Percentiles rank a stretch among this genome's conserved stretches.
Evolutionary conservation across 2,888 invertebrate genomes (phyloP).

Genomic region (Tetragonisca angustula): DNA sequence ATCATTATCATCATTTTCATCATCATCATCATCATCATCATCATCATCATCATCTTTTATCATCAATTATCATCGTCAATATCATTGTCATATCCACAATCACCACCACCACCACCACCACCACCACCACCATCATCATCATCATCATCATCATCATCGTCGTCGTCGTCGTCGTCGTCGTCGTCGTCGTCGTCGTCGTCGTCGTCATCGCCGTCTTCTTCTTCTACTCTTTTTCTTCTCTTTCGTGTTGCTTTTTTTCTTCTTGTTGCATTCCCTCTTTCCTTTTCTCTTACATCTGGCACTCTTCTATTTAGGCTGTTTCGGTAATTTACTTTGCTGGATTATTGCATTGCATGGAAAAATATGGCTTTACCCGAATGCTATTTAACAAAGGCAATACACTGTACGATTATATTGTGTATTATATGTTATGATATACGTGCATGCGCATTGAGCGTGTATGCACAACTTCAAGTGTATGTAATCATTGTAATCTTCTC

Average conservation of each 20-base stretch:
- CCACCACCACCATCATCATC: background rate
- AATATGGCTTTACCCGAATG: conserved; percentile 84
- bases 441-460: background rate
- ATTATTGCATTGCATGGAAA: conserved; percentile 84
- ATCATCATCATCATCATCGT: background rate
- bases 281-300: conserved; percentile 69
- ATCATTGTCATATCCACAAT: background rate
- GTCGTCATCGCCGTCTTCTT: background rate
- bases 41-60: too few relatives aligned
- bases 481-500: conserved; percentile 67
- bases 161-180: background rate
- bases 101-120: background rate
- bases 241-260: background rate
- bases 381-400: conserved; percentile 83
- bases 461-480: conserved; percentile 70
- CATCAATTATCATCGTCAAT: background rate
- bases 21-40: background rate
- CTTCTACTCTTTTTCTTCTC: conserved; percentile 20
- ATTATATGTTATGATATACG: conserved; percentile 3
- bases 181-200: background rate
- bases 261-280: conserved; percentile 2
- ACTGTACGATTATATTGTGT: conserved; percentile 75
- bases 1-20: background rate
- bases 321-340: conserved; percentile 76
- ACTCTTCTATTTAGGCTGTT: conserved; percentile 77